Conservation (phyloP, 2,113 vertebrate genomes). For the Dicerorhinus sumatrensis region DNA sequence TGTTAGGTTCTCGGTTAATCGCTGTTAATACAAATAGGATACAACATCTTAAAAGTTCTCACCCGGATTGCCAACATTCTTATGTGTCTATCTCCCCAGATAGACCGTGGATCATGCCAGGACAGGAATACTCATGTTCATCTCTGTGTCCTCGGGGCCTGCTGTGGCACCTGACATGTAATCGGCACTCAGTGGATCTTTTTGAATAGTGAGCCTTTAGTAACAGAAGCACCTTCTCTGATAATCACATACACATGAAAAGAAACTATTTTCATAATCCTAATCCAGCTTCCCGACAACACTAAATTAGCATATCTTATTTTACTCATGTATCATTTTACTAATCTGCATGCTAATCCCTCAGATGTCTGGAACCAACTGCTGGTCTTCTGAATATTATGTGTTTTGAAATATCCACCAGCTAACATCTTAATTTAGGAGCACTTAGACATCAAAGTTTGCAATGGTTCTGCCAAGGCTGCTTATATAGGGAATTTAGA, state of each 20-base stretch:
- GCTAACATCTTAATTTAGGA: conserved; percentile 40
- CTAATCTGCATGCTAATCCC: background rate
- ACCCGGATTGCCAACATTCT: background rate
- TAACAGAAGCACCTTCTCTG: background rate
- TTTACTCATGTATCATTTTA: background rate
- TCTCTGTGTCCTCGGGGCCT: background rate
- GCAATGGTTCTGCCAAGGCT: background rate
- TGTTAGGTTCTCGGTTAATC: background rate
- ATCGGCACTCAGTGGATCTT: background rate
- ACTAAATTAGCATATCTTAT: background rate
- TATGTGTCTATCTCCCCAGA: background rate
- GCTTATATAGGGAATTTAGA: conserved; percentile 51
- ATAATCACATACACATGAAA: background rate
- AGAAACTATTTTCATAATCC: background rate
- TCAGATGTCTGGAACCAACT: background rate
- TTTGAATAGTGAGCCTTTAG: background rate
- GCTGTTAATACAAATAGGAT: background rate
- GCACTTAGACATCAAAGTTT: background rate
- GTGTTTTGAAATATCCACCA: conserved; percentile 28
- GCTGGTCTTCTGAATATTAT: background rate
- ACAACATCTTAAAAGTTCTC: background rate
- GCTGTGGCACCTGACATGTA: background rate
- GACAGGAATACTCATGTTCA: background rate
- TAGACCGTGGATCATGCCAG: background rate
- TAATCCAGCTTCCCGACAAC: conserved; percentile 6